Evolutionary conservation across 2,113 vertebrate genomes (phyloP).

Genomic region (Cettia cetti): DNA sequence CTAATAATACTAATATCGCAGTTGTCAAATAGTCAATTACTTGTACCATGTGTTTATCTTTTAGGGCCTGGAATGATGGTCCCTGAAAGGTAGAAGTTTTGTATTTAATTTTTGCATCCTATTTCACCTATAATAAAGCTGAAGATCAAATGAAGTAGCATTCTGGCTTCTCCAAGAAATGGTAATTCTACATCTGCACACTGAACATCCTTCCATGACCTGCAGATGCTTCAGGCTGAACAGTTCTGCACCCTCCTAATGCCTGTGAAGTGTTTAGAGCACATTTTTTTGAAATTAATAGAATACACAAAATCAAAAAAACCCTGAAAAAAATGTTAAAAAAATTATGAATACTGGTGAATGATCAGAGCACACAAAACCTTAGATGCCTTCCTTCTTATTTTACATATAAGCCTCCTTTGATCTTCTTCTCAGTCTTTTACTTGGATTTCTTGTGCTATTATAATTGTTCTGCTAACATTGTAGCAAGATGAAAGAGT

Average conservation of each 20-base stretch:
- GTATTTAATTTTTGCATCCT: neutral
- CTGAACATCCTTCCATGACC: neutral
- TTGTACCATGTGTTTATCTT: neutral
- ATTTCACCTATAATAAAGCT: neutral
- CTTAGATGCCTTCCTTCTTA: constrained; percentile 66
- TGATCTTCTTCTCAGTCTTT: constrained; percentile 69
- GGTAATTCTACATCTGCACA: neutral
- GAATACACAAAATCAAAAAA: constrained; percentile 71
- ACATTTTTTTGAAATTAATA: constrained; percentile 68
- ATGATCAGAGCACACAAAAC: constrained; percentile 71
- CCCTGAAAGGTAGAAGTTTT: neutral
- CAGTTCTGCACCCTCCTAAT: neutral
- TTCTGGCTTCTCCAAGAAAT: neutral
- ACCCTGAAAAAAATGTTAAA: constrained; percentile 56
- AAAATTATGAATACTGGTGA: constrained; percentile 67
- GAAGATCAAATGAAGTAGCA: neutral
- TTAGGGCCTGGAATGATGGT: neutral
- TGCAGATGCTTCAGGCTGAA: neutral
- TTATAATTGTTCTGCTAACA: constrained; percentile 67
- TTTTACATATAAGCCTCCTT: constrained; percentile 57
- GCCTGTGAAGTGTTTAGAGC: constrained; percentile 20
- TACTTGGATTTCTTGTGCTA: constrained; percentile 58
- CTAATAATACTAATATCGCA: neutral
- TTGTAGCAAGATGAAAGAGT: constrained; percentile 32
- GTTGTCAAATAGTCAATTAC: neutral